Base-by-base conservation (phyloP, 2,113 vertebrate genomes). In the Notarius lentiginosus region DNA sequence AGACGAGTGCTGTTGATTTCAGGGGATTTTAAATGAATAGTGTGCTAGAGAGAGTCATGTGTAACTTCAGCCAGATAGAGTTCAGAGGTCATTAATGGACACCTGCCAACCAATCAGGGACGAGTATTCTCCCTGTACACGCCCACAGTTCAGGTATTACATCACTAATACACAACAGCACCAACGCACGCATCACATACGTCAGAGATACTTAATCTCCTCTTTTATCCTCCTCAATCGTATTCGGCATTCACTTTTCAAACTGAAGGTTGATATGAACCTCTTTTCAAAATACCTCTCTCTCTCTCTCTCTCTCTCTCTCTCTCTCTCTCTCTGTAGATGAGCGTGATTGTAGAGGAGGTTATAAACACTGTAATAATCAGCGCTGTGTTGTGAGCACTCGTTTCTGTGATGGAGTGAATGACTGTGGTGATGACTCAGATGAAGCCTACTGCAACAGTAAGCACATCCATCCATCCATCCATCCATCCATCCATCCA, bases 361-460 rank as follows among this genome's bases (percentile, higher is more conserved):
- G 96, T 18, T 97, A 95, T 92, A 96, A 93, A 76, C 91, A 92
- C 0, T 97, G 97, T 77, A 93, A 91, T 84, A 96, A 96, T 85
- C 95, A 90, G 12, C 96, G 95, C 20, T 97, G 97, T 7, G 66
- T 97, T 70, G 88, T 93, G n/a, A 95, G 93, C 3, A 55, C 87
- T 68, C 96, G 93, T 90, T 91, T 97, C 24, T 97, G 97, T 79
- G 95, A 97, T 84, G 96, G 96, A 11, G 89, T 91, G 84, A 92
- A 97, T 14, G 95, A 97, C 88, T 97, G 97, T 70, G 96, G 95
- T 5, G 97, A 97, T 89, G 93, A 93, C 89, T 96, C 97, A 4
- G 97, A 97, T 92, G 97, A 97, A 90, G 75, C 93, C 7, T 93
- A 94, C 77, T 97, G 97, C 90, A 96, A 96, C 94, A 95, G 97